These are phyloP conservation scores for Saccostrea glomerata DNA, from an alignment of 1,140 invertebrate species.

Conservation along the genomic window DNA sequence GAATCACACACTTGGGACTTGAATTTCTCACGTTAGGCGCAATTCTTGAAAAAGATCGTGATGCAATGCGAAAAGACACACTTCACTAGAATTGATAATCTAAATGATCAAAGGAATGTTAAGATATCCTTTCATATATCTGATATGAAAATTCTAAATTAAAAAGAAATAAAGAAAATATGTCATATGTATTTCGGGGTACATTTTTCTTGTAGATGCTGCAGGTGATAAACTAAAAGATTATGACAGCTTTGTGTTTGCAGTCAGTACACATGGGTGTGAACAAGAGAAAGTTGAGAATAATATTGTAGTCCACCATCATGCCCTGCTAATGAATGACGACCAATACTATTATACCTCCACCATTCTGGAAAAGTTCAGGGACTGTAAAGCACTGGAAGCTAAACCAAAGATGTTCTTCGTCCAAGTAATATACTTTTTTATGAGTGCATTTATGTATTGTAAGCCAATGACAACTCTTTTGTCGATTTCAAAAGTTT, in stretches of 20 bases:
- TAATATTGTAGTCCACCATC: neutral
- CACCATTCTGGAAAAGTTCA: neutral
- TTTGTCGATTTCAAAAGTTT: no score
- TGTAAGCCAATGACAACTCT: no score
- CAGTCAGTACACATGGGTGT: constrained; percentile 27
- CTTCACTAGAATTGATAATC: no score
- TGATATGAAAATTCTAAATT: no score
- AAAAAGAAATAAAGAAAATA: no score
- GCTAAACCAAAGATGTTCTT: constrained; percentile 37
- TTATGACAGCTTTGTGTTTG: constrained; percentile 34
- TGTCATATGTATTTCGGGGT: neutral
- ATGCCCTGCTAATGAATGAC: neutral
- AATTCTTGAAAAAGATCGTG: no score
- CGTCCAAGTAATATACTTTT: constrained; percentile 3
- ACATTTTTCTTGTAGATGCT: neutral
- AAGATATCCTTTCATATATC: no score
- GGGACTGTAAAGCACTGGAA: neutral
- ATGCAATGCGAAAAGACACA: no score
- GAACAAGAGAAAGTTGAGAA: neutral
- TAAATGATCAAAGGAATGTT: no score
- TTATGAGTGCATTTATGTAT: no score
- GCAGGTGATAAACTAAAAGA: neutral
- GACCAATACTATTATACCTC: neutral
- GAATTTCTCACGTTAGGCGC: no score
- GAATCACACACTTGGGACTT: neutral